Percentiles rank a stretch among this genome's conserved stretches.
phyloP scores from a whole-genome alignment of 2,888 invertebrate species.

The Rhyacophila evoluta region DNA sequence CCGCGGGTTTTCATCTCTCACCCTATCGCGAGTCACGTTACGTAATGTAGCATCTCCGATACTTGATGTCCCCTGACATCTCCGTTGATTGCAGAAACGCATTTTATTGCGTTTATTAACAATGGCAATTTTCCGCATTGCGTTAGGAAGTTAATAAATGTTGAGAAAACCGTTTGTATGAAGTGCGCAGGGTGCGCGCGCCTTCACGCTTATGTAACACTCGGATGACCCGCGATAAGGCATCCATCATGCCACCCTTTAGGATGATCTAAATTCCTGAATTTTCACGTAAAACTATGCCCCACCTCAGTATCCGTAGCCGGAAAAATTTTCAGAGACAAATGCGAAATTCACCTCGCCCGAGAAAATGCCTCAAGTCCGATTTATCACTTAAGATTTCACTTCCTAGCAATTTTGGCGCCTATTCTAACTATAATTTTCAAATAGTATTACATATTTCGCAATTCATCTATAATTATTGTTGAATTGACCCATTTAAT shows the following conservation, averaged over 20 bases:
- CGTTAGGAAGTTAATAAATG: slow-evolving; percentile 48
- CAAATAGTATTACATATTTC: too few species aligned
- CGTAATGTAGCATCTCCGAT: neutral
- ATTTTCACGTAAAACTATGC: neutral
- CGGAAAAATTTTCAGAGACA: neutral
- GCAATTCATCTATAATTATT: too few species aligned
- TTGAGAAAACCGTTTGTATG: slow-evolving; percentile 48
- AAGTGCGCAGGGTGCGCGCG: slow-evolving; percentile 52
- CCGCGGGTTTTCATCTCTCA: slow-evolving; percentile 30
- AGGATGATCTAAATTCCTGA: neutral
- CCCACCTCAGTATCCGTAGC: neutral
- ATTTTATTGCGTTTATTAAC: neutral
- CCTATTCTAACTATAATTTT: too few species aligned
- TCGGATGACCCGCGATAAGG: slow-evolving; percentile 32
- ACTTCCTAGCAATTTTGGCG: neutral
- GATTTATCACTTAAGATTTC: neutral
- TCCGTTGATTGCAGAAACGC: neutral
- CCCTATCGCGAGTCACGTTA: slow-evolving; percentile 20
- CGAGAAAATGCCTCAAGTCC: neutral
- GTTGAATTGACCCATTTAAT: too few species aligned
- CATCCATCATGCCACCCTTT: slow-evolving; percentile 3
- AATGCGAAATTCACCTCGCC: neutral
- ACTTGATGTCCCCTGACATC: neutral
- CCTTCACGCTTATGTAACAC: slow-evolving; percentile 52
- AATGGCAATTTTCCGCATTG: slow-evolving; percentile 45